Conservation (phyloP, 2,113 vertebrate species). For the Pagrus major region DNA sequence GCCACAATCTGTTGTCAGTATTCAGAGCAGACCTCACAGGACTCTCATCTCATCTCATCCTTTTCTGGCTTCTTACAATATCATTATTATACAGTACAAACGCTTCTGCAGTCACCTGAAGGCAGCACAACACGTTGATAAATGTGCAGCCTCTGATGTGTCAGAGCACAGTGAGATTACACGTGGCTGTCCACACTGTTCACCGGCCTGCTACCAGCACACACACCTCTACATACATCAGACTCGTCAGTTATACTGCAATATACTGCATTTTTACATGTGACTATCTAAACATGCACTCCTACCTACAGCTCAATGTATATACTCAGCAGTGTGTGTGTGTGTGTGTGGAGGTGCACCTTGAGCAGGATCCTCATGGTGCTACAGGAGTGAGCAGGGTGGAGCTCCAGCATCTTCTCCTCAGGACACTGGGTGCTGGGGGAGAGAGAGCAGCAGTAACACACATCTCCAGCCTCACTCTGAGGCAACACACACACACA, state of each 20-base stretch:
- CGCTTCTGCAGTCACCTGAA: neutral
- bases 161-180: neutral
- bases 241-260: neutral
- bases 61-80: no score
- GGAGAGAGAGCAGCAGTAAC: conserved; percentile 89
- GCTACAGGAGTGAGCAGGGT: conserved; percentile 84
- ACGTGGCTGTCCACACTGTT: neutral
- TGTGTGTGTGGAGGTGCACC: conserved; percentile 72
- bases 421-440: conserved; percentile 82
- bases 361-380: conserved; percentile 88
- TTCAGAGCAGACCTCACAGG: no score
- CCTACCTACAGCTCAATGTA: neutral
- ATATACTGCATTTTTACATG: neutral
- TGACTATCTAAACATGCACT: neutral
- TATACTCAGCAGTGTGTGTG: neutral
- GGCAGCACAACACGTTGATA: neutral
- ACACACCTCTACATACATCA: neutral
- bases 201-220: neutral
- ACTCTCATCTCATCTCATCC: no score
- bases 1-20: neutral
- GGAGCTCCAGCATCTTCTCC: conserved; percentile 85
- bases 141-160: neutral
- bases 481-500: conserved; percentile 65
- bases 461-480: conserved; percentile 84
- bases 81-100: no score